A percentile compares a stretch with the other conserved stretches of the same genome.
Conservation (phyloP, 2,797 vertebrate genomes). For the Epinephelus coioides region DNA sequence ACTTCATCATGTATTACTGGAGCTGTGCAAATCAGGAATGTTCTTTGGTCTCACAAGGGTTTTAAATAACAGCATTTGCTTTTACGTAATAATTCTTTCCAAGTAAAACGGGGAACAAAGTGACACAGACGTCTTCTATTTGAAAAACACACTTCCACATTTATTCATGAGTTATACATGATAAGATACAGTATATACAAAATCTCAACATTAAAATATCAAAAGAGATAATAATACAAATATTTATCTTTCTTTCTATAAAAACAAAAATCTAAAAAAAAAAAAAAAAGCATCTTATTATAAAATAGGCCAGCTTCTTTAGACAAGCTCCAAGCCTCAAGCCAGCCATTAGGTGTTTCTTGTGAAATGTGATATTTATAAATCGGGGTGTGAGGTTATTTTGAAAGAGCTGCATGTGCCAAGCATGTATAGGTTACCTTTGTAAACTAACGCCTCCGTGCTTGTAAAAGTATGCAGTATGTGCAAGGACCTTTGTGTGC, state of each 20-base stretch:
- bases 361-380: slow-evolving; percentile 67
- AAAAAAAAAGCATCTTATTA: slow-evolving; percentile 18
- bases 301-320: slow-evolving; percentile 43
- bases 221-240: slow-evolving; percentile 72
- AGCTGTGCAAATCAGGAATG: slow-evolving; percentile 30
- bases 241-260: slow-evolving; percentile 50
- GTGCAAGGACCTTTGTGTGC: slow-evolving; percentile 57
- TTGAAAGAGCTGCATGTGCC: slow-evolving; percentile 66
- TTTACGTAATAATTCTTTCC: neutral
- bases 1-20: slow-evolving; percentile 26
- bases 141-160: slow-evolving; percentile 73
- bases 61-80: slow-evolving; percentile 17
- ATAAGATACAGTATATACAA: slow-evolving; percentile 82
- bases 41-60: slow-evolving; percentile 7
- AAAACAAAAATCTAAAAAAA: slow-evolving; percentile 62
- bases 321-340: slow-evolving; percentile 31
- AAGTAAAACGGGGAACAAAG: slow-evolving; percentile 26
- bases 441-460: slow-evolving; percentile 63
- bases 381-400: slow-evolving; percentile 68
- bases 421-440: slow-evolving; percentile 70
- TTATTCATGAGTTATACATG: slow-evolving; percentile 80
- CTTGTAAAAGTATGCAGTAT: slow-evolving; percentile 57
- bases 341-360: slow-evolving; percentile 45
- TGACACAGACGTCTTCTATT: slow-evolving; percentile 33
- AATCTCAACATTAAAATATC: slow-evolving; percentile 70